Evolutionary conservation across 2,113 vertebrate genomes (phyloP), one percentile per base, ranked within the genome.

Genomic region (Cynocephalus volans): DNA sequence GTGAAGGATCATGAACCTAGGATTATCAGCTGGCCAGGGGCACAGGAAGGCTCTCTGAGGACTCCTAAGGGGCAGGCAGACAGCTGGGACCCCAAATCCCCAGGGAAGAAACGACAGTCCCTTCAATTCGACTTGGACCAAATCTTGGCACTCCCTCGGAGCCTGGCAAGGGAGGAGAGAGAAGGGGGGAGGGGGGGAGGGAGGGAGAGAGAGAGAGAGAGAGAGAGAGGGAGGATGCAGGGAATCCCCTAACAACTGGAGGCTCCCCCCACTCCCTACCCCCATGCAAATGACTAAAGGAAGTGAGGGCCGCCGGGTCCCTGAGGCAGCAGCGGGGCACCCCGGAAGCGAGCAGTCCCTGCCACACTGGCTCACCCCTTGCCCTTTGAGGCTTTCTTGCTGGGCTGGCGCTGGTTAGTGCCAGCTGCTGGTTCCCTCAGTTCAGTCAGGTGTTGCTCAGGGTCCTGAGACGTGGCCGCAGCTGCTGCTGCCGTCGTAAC

Each of bases 41-140:
- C 96, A 97, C 96, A 97, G 81, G 97, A 97, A 95, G 96, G 97
- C 85, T 93, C 77, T 95, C 48, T 93, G 97, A 97, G 96, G 93
- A 90, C 69, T 96, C 94, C 93, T 86, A 94, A 85, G 89, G 92
- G 87, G 73, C 76, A 50, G 94, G 93, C 48, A 83, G 97, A 95
- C 69, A 94, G 93, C 86, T 85, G 75, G 91, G 90, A 91, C 60
- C 90, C 96, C 95, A 75, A 26, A 81, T 80, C 41, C 93, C 96
- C 96, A 93, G 26, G 82, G 76, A 88, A 96, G 82, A 96, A 96
- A 95, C 11, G 45, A 93, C 60, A 96, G 88, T 97, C 95, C 91
- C 97, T 98, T 99, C 98, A 99, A 98, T 99, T 99, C 48, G 99
- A 99, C 98, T 99, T 99, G 97, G 99, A 99, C 99, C 99, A 99